Evolutionary conservation across 1,140 invertebrate species (phyloP).

Genomic region (Nomia melanderi): DNA sequence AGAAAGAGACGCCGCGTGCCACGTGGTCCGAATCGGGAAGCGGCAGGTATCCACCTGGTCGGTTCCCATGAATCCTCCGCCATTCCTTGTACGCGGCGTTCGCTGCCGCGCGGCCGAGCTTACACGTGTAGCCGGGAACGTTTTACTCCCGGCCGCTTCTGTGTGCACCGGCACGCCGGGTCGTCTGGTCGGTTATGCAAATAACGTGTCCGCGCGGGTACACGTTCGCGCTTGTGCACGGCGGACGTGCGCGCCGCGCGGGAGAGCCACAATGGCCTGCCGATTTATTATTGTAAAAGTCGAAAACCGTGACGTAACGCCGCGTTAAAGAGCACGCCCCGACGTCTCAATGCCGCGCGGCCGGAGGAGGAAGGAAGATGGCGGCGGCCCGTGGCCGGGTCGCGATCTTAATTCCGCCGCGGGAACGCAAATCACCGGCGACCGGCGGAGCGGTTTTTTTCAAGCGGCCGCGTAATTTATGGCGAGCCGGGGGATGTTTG

Average conservation of each 20-base stretch:
- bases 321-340: constrained; percentile 61
- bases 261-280: constrained; percentile 58
- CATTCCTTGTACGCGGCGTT: constrained; percentile 46
- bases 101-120: constrained; percentile 24
- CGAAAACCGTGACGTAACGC: constrained; percentile 66
- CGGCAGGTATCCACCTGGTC: constrained; percentile 60
- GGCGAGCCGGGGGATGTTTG: constrained; percentile 37
- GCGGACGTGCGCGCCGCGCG: neutral
- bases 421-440: constrained; percentile 32
- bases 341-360: constrained; percentile 70
- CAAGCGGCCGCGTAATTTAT: constrained; percentile 34
- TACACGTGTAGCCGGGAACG: constrained; percentile 62
- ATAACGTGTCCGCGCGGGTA: constrained; percentile 55
- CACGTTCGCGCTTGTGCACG: neutral
- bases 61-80: constrained; percentile 59
- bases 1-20: neutral
- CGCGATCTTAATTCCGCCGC: constrained; percentile 39
- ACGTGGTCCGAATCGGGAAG: constrained; percentile 29
- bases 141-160: constrained; percentile 55
- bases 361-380: neutral
- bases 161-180: constrained; percentile 41
- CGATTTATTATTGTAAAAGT: constrained; percentile 73
- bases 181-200: constrained; percentile 72
- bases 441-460: neutral
- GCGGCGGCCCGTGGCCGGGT: neutral